phyloP scores from a whole-genome alignment of 2,888 invertebrate species.

The Suillia variegata region DNA sequence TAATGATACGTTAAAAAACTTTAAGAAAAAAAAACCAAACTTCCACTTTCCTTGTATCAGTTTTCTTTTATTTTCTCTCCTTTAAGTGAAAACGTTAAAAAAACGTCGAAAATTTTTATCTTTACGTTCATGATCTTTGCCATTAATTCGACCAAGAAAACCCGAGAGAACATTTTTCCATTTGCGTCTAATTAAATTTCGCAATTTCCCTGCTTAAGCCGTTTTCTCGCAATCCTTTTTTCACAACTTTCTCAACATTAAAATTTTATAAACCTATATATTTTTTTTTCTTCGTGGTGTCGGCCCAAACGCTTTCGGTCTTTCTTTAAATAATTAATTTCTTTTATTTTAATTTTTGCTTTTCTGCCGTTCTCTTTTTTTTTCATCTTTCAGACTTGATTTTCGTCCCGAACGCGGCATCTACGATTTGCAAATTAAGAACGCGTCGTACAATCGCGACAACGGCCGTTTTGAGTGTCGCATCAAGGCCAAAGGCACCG shows the following conservation, averaged over 20 bases:
- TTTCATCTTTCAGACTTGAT: slow-evolving; percentile 69
- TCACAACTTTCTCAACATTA: neutral
- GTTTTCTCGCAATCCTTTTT: neutral
- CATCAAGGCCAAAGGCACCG: slow-evolving; percentile 82
- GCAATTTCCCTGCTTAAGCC: too few relatives aligned
- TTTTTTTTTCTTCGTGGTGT: neutral
- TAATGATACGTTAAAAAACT: too few relatives aligned
- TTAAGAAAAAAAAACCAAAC: too few relatives aligned
- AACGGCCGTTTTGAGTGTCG: slow-evolving; percentile 92
- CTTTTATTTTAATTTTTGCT: neutral
- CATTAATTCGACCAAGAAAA: too few relatives aligned
- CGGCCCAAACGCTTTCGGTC: neutral
- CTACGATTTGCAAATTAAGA: slow-evolving; percentile 87
- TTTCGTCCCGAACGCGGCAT: slow-evolving; percentile 79
- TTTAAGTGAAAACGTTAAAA: too few relatives aligned
- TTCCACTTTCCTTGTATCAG: too few relatives aligned
- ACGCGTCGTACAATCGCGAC: slow-evolving; percentile 88
- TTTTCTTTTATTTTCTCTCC: too few relatives aligned
- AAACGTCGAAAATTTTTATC: too few relatives aligned
- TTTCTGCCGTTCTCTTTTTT: neutral
- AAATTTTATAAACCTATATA: neutral
- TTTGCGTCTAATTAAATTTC: too few relatives aligned
- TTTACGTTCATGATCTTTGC: too few relatives aligned
- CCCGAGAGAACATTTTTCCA: too few relatives aligned
- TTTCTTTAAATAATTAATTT: neutral